These are phyloP conservation scores for Protosalanx chinensis DNA, from an alignment of 2,797 vertebrate genomes.

Conservation along the genomic window DNA sequence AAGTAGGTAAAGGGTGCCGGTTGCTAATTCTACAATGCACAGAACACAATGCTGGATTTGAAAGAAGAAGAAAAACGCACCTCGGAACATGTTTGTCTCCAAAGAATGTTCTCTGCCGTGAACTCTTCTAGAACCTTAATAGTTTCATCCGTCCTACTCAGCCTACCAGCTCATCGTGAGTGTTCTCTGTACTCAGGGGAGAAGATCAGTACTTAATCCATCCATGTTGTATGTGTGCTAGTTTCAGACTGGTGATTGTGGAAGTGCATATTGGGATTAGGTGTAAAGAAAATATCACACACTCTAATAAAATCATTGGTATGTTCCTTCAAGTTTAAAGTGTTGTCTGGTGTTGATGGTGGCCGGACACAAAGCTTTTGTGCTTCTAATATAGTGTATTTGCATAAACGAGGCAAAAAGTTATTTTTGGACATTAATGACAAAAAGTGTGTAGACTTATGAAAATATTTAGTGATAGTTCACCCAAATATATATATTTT, in stretches of 20 bases:
- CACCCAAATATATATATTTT: too few relatives aligned
- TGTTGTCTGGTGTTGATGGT: not conserved
- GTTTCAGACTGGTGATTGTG: not conserved
- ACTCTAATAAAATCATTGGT: constrained; percentile 46
- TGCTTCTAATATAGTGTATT: too few relatives aligned
- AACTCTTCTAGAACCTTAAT: constrained; percentile 26
- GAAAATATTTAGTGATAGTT: too few relatives aligned
- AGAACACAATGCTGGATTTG: not conserved
- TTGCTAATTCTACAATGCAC: constrained; percentile 1
- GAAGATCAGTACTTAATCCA: constrained; percentile 13
- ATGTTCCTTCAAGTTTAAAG: not conserved
- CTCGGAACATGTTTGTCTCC: constrained; percentile 20
- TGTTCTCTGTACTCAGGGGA: constrained; percentile 53
- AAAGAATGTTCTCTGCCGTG: not conserved
- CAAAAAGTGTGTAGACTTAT: too few relatives aligned
- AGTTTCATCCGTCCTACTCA: not conserved
- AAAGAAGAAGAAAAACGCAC: not conserved
- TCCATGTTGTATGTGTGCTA: constrained; percentile 32
- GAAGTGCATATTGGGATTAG: constrained; percentile 14
- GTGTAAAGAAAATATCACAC: constrained; percentile 17
- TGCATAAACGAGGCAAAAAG: too few relatives aligned
- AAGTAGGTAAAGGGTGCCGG: constrained; percentile 5
- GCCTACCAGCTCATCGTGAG: constrained; percentile 11
- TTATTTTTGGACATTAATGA: too few relatives aligned
- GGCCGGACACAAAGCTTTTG: too few relatives aligned